Conservation (phyloP, 2,888 invertebrate genomes). For the Boloria selene region DNA sequence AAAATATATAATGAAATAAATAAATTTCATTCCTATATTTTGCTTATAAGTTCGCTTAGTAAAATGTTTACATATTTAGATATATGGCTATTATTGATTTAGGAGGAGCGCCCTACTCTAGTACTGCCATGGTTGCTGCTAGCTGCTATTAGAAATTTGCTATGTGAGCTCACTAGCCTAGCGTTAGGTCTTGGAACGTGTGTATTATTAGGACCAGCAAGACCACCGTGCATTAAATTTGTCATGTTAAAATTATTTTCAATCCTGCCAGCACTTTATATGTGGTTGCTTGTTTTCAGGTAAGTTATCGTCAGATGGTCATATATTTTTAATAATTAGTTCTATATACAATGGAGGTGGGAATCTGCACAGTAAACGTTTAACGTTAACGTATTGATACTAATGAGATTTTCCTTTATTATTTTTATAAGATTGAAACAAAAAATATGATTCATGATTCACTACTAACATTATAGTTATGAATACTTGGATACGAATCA, state of each 20-base stretch:
- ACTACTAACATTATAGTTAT: not conserved
- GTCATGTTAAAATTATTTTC: slow-evolving; percentile 69
- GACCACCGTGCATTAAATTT: slow-evolving; percentile 75
- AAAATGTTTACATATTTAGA: not conserved
- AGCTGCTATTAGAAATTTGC: slow-evolving; percentile 71
- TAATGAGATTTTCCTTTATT: too few species aligned
- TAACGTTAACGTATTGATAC: too few species aligned
- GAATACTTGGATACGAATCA: not conserved
- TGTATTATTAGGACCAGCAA: slow-evolving; percentile 68
- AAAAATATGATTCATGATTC: not conserved
- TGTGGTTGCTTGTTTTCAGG: slow-evolving; percentile 78
- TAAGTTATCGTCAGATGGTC: slow-evolving; percentile 41
- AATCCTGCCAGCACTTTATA: slow-evolving; percentile 75
- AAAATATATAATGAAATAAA: too few species aligned
- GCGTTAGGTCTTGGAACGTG: slow-evolving; percentile 75
- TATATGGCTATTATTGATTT: not conserved
- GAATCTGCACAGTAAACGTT: too few species aligned
- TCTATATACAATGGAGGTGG: too few species aligned
- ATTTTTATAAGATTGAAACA: too few species aligned
- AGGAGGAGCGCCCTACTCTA: slow-evolving; percentile 79
- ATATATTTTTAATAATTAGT: not conserved
- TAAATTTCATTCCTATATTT: too few species aligned
- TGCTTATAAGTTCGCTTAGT: not conserved
- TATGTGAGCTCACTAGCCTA: slow-evolving; percentile 72
- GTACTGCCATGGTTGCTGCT: slow-evolving; percentile 80